Conservation (phyloP, 2,888 invertebrate genomes). For the Girardia tigrina region DNA sequence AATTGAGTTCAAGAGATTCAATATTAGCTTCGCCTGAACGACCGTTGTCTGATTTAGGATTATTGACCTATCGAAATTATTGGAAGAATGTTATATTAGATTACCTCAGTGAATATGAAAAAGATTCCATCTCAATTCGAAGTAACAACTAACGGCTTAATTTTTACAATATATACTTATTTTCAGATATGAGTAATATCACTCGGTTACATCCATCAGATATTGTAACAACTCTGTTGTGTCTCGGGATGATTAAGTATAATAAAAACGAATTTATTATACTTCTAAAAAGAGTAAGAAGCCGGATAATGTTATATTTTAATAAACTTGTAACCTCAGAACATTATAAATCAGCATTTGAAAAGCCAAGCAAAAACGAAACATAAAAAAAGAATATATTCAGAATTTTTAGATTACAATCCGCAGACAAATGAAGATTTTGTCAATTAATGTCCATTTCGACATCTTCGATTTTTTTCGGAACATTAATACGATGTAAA, state of each 20-base stretch:
- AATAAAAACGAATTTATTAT: conserved; percentile 52
- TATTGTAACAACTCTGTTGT: conserved; percentile 87
- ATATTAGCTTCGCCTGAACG: conserved; percentile 99
- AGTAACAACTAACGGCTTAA: conserved; percentile 41
- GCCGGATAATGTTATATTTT: background rate
- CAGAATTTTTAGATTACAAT: conserved; percentile 9
- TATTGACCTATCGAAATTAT: conserved; percentile 90
- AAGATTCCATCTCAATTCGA: conserved; percentile 75
- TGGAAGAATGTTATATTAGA: conserved; percentile 91
- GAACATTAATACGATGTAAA: too few relatives aligned
- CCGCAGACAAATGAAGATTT: background rate
- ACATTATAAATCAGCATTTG: background rate
- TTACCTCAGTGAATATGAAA: conserved; percentile 73
- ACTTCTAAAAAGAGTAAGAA: background rate
- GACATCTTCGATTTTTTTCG: too few relatives aligned
- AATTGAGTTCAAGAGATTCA: conserved; percentile 80
- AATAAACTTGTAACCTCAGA: background rate
- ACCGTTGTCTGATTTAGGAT: conserved; percentile 85
- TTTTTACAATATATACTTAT: background rate
- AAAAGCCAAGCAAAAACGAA: background rate
- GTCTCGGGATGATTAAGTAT: conserved; percentile 90
- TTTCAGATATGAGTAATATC: conserved; percentile 60
- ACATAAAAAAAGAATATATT: background rate
- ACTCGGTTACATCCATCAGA: conserved; percentile 91
- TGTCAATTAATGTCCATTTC: too few relatives aligned